These are phyloP conservation scores for Brachyalestes nurse DNA, from an alignment of 2,797 vertebrate genomes.

Conservation along the genomic window DNA sequence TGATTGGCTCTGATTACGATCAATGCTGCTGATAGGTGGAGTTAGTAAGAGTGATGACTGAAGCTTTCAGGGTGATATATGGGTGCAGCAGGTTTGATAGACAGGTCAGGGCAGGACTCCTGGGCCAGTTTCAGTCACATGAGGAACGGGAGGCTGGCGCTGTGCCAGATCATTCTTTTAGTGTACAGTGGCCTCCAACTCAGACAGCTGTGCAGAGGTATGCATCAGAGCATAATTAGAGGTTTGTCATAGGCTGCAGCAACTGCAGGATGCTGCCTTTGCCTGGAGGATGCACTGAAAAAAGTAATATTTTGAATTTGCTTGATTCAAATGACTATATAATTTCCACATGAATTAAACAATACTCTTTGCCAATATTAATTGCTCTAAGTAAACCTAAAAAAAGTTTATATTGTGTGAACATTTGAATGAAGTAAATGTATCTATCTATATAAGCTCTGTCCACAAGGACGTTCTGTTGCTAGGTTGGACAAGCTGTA, in stretches of 20 bases:
- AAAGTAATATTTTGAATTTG: not conserved
- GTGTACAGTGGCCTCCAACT: conserved; percentile 24
- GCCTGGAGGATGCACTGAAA: conserved; percentile 46
- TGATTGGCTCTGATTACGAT: conserved; percentile 22
- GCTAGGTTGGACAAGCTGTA: not conserved
- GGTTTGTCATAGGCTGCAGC: conserved; percentile 41
- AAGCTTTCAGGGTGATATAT: conserved; percentile 32
- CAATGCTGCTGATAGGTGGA: conserved; percentile 8
- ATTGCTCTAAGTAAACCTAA: not conserved
- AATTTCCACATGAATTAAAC: not conserved
- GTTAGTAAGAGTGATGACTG: not conserved
- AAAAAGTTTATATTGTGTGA: not conserved
- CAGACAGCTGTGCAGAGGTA: conserved; percentile 48
- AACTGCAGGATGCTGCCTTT: conserved; percentile 40
- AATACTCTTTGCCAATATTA: not conserved
- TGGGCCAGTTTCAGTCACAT: conserved; percentile 48
- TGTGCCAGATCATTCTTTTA: conserved; percentile 35
- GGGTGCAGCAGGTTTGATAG: conserved; percentile 28
- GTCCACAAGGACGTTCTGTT: not conserved
- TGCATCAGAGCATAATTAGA: conserved; percentile 42
- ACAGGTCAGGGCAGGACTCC: conserved; percentile 33
- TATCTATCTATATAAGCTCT: no score
- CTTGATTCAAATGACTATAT: not conserved
- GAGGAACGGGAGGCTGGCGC: conserved; percentile 43
- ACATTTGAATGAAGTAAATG: no score